Conservation (phyloP, 2,888 invertebrate genomes). For the Drosophila pseudotalamancana region DNA sequence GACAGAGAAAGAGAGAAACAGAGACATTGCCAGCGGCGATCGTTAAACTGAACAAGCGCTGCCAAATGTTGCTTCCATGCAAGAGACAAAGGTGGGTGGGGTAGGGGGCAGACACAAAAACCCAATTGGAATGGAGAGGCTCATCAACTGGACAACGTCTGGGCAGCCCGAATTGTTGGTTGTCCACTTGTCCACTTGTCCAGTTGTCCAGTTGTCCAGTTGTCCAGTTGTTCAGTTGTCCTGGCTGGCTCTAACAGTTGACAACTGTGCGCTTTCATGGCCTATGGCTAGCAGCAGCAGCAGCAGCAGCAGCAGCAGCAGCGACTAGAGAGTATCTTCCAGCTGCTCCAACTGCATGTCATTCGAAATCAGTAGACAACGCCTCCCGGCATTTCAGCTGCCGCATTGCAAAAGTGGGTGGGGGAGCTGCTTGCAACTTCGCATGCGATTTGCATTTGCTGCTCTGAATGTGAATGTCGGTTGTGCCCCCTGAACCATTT, state of each 20-base stretch:
- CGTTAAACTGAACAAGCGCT: constrained; percentile 59
- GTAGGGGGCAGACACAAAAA: neutral
- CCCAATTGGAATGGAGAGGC: constrained; percentile 12
- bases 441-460: constrained; percentile 20
- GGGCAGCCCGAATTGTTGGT: too few relatives aligned
- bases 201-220: neutral
- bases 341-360: constrained; percentile 53
- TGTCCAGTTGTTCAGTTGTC: constrained; percentile 1
- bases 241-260: constrained; percentile 48
- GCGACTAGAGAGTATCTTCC: constrained; percentile 45
- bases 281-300: constrained; percentile 53
- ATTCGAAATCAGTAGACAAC: constrained; percentile 66
- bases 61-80: constrained; percentile 25
- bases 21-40: constrained; percentile 57
- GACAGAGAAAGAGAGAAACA: neutral
- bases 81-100: neutral
- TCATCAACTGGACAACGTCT: constrained; percentile 13
- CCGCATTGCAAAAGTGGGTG: neutral
- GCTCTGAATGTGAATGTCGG: too few relatives aligned
- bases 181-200: constrained; percentile 3
- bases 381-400: constrained; percentile 14
- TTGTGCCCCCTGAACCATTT: constrained; percentile 42
- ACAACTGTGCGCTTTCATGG: constrained; percentile 72
- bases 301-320: too few relatives aligned
- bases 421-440: neutral